Conservation (phyloP, 2,113 vertebrate species). For the Piaya cayana region DNA sequence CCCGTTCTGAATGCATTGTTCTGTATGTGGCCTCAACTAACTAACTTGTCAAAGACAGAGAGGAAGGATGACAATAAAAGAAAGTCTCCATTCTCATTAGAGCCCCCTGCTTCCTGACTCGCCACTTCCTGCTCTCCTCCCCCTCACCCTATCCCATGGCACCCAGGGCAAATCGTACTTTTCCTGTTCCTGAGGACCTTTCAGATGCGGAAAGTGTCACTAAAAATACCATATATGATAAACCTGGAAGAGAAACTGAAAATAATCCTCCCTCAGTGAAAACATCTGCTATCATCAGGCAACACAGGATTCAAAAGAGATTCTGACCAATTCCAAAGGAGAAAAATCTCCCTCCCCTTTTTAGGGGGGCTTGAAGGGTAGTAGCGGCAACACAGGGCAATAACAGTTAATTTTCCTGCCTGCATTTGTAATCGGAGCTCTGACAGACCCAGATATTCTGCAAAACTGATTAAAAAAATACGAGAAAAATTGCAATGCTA, state of each 20-base stretch:
- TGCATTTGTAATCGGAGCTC: background rate
- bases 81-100: background rate
- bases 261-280: background rate
- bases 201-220: background rate
- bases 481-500: background rate
- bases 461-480: background rate
- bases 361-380: background rate
- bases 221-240: background rate
- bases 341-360: fast-evolving
- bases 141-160: background rate
- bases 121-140: constrained; percentile 25
- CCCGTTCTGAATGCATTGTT: background rate
- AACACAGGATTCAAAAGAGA: background rate
- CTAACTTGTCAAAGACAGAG: background rate
- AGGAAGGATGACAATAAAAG: background rate
- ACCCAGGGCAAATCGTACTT: background rate
- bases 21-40: background rate
- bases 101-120: background rate
- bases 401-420: background rate
- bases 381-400: background rate
- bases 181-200: background rate
- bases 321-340: background rate
- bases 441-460: background rate
- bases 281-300: background rate
- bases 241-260: background rate